Conservation (phyloP, 2,888 invertebrate species). For the Sipha maydis region DNA sequence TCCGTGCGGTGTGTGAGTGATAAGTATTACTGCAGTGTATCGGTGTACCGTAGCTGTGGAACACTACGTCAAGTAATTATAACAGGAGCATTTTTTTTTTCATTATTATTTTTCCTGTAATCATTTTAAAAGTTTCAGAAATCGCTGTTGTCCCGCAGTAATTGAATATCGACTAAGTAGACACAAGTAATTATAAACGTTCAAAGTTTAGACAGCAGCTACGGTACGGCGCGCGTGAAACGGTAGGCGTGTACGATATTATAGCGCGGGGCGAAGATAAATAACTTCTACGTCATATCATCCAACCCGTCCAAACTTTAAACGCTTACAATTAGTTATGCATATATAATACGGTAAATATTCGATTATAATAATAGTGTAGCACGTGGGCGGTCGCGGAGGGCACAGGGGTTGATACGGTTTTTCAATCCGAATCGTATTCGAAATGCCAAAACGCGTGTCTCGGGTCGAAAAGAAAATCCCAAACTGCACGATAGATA, state of each 20-base stretch:
- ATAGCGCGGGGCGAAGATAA: background rate
- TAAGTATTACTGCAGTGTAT: background rate
- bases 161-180: constrained; percentile 46
- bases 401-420: background rate
- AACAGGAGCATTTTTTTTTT: too few relatives aligned
- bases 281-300: constrained; percentile 48
- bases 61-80: background rate
- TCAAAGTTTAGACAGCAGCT: constrained; percentile 47
- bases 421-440: too few relatives aligned
- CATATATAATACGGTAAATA: background rate
- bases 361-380: background rate
- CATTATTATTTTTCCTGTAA: background rate
- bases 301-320: constrained; percentile 49
- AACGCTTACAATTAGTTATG: constrained; percentile 42
- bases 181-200: constrained; percentile 49
- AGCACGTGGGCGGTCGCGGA: background rate
- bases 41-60: background rate
- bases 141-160: background rate
- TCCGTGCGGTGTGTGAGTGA: background rate
- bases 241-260: too few relatives aligned
- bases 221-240: background rate
- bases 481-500: too few relatives aligned
- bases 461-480: too few relatives aligned
- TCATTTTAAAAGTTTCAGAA: constrained; percentile 10
- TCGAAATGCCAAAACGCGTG: too few relatives aligned